Conservation (phyloP, 2,888 invertebrate species). For the Emesis russula region DNA sequence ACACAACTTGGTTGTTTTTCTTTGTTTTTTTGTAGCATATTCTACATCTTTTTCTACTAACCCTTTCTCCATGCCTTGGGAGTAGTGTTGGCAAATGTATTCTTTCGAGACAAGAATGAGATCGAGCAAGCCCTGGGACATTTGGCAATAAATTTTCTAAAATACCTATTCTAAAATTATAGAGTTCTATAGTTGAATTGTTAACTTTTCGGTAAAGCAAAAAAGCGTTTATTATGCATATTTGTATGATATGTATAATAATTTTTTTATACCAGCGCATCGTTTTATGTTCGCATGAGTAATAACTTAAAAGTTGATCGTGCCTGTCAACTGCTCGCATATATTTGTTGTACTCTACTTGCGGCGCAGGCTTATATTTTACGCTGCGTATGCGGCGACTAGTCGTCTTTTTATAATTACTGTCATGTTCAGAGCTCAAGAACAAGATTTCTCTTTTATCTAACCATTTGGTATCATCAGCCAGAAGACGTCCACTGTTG, state of each 20-base stretch:
- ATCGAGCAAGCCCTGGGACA: no score
- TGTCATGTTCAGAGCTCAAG: conserved; percentile 86
- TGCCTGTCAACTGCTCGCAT: conserved; percentile 49
- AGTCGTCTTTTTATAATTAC: conserved; percentile 41
- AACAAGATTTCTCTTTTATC: conserved; percentile 87
- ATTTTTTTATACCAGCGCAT: background rate
- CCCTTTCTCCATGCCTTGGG: conserved; percentile 12
- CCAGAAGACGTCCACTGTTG: no score
- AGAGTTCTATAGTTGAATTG: conserved; percentile 7
- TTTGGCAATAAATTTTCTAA: background rate
- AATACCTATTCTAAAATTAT: conserved; percentile 21
- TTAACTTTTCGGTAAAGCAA: no score
- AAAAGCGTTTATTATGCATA: background rate
- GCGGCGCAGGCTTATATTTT: conserved; percentile 46
- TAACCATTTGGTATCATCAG: conserved; percentile 77
- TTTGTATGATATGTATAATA: conserved; percentile 6
- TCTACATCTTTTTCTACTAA: no score
- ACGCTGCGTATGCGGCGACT: conserved; percentile 52
- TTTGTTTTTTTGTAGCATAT: no score
- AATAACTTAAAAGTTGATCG: conserved; percentile 49
- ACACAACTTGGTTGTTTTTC: background rate
- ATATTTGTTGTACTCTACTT: conserved; percentile 48
- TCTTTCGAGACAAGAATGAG: background rate
- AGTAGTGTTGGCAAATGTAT: conserved; percentile 22
- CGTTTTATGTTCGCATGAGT: conserved; percentile 30